phyloP scores from a whole-genome alignment of 1,140 invertebrate genomes.

The Druon quercuslanigerum region DNA sequence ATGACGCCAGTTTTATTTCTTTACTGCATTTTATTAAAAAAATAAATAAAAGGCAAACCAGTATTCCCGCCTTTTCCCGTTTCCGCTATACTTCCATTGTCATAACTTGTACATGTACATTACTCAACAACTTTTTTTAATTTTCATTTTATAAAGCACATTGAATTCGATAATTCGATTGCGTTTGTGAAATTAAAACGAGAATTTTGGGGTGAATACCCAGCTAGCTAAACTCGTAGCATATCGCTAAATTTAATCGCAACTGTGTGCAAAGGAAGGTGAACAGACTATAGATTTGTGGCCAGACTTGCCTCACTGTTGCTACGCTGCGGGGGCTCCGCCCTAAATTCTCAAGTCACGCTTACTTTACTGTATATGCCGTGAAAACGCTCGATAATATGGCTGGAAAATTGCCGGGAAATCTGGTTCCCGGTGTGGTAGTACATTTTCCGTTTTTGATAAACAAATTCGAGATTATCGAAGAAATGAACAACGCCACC shows the following conservation, averaged over 20 bases:
- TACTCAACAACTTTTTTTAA: neutral
- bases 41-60: neutral
- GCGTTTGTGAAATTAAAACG: neutral
- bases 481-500: slow-evolving; percentile 38
- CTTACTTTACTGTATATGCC: slow-evolving; percentile 19
- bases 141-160: neutral
- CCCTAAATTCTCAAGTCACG: slow-evolving; percentile 48
- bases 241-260: slow-evolving; percentile 31
- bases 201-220: slow-evolving; percentile 7
- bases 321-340: slow-evolving; percentile 49
- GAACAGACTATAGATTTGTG: slow-evolving; percentile 32
- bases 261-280: slow-evolving; percentile 30
- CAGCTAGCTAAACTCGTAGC: neutral
- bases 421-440: neutral
- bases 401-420: slow-evolving; percentile 15
- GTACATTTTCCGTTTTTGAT: neutral
- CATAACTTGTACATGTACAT: neutral
- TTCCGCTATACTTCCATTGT: neutral
- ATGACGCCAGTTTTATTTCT: too few relatives aligned
- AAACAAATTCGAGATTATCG: slow-evolving; percentile 1
- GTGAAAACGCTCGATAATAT: slow-evolving; percentile 26
- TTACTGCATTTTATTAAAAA: too few relatives aligned
- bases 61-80: neutral
- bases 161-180: neutral
- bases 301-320: slow-evolving; percentile 38